Evolutionary conservation across 2,888 invertebrate species (phyloP), one percentile per base, ranked within the genome.

Genomic region (Aleiodes testaceus): DNA sequence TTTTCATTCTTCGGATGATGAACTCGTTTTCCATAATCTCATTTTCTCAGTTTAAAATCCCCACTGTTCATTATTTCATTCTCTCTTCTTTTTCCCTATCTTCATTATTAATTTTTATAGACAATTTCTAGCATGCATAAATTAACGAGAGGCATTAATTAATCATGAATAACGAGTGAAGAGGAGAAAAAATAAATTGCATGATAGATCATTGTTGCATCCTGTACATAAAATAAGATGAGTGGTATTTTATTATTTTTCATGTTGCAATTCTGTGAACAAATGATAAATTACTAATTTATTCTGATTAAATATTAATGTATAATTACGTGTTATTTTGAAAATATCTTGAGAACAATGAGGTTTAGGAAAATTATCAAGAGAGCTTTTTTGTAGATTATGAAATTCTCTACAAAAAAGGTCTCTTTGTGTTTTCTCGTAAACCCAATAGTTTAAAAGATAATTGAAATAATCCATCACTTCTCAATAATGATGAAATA

Each of bases 31-130:
- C 20, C 36, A 66, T 61, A 68, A 36, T 61, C 18, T 53, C 30
- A 16, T 47, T 20, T 36, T 16, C 47, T 65, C 49, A 66, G 63
- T 9, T 50, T 66, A 73, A 75, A 72, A 61, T 74, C 66, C 18
- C 52, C 68, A 20, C 50, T 55, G 18, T 64, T 67, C 69, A 66
- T 53, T 66, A 30, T 63, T 26, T 68, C 61, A 53, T 63, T 11
- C 6, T 44, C 7, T 65, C 44, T 26, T 16, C 36, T 49, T 52
- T 26, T 18, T 50, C 2, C 49, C n/a, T n/a, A n/a, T 7, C 36
- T 42, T 36, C 36, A 42, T 18, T 16, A 36, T 61, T 42, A 3
- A 42, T 44, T 18, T 69, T 16, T 20, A 50, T 42, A 44, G 6
- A 36, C 1, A 16, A 44, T 47, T 50, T 63, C n/a, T 14, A 61